Evolutionary conservation across 2,888 invertebrate species (phyloP).

Genomic region (Trichopria drosophilae): DNA sequence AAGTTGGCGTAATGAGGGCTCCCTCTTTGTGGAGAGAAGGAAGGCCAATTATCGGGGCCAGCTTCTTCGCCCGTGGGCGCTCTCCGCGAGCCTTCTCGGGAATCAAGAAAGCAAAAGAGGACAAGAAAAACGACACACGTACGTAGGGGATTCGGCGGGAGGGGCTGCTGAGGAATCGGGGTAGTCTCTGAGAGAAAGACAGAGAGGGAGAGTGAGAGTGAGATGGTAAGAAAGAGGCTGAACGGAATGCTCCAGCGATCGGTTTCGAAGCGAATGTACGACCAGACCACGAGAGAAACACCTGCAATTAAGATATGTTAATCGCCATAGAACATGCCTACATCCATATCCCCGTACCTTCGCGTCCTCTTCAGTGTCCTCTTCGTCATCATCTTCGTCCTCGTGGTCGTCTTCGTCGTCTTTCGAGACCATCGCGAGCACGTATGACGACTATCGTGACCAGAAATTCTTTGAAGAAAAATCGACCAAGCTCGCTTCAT

Average conservation of each 20-base stretch:
- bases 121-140: conserved; percentile 22
- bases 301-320: conserved; percentile 53
- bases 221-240: conserved; percentile 32
- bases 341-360: too few species aligned
- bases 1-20: conserved; percentile 53
- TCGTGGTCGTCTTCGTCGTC: too few species aligned
- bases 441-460: too few species aligned
- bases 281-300: conserved; percentile 41
- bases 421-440: too few species aligned
- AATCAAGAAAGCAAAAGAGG: conserved; percentile 40
- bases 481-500: too few species aligned
- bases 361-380: too few species aligned
- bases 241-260: conserved; percentile 44
- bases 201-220: conserved; percentile 9
- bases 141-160: too few species aligned
- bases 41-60: conserved; percentile 45
- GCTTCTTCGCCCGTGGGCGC: conserved; percentile 41
- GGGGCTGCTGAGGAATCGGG: too few species aligned
- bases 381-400: too few species aligned
- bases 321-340: conserved; percentile 45
- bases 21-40: conserved; percentile 38
- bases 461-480: too few species aligned
- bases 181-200: conserved; percentile 9
- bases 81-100: conserved; percentile 20
- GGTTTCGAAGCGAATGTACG: conserved; percentile 38